A percentile compares a stretch with the other conserved stretches of the same genome.
These are phyloP conservation scores for Orchesellides sinensis DNA, from an alignment of 2,888 invertebrate genomes.

Conservation along the genomic window DNA sequence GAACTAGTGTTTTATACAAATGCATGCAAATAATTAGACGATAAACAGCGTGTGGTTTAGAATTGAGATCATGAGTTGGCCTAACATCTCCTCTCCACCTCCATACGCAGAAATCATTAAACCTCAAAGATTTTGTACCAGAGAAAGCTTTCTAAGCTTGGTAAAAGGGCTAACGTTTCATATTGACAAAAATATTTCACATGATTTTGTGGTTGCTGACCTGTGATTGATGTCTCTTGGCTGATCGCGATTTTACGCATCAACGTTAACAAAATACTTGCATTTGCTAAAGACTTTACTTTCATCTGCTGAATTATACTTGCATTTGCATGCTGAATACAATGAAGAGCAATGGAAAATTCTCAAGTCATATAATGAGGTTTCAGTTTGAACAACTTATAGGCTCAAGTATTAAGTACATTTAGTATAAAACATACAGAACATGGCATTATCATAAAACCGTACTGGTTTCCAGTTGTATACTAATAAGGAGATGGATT, in stretches of 20 bases:
- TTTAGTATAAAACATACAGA: too few relatives aligned
- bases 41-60: neutral
- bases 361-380: neutral
- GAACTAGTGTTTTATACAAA: conserved; percentile 51
- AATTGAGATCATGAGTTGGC: conserved; percentile 53
- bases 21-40: conserved; percentile 39
- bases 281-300: too few relatives aligned
- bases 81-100: conserved; percentile 35
- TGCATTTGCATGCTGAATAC: too few relatives aligned
- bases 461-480: neutral
- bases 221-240: conserved; percentile 48
- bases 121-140: neutral
- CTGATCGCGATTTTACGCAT: neutral
- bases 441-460: conserved; percentile 5
- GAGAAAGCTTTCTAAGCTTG: neutral
- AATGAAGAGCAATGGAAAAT: too few relatives aligned
- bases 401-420: conserved; percentile 38
- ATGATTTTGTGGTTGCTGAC: conserved; percentile 46
- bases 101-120: too few relatives aligned
- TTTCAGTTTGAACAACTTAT: neutral
- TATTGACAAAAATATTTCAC: neutral
- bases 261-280: conserved; percentile 7
- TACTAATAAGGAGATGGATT: neutral
- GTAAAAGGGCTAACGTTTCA: neutral
- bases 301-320: too few relatives aligned